A percentile compares a stretch with the other conserved stretches of the same genome.
Evolutionary conservation across 2,888 invertebrate genomes (phyloP).

Genomic region (Ormyrus nitidulus): DNA sequence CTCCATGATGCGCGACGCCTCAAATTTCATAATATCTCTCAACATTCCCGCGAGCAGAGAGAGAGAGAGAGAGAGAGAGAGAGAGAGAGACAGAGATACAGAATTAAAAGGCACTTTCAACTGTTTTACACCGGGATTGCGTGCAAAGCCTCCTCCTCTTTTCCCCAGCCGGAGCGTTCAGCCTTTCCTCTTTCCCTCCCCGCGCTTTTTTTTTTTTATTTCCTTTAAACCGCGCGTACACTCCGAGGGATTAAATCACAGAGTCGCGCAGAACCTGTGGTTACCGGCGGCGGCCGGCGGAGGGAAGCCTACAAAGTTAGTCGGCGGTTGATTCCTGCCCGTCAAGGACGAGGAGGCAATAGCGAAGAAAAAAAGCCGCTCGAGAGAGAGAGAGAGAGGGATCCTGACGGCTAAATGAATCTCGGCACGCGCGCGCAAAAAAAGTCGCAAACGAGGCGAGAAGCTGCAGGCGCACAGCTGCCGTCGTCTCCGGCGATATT

Average conservation of each 20-base stretch:
- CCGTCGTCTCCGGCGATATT: slow-evolving; percentile 30
- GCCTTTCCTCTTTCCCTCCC: slow-evolving; percentile 21
- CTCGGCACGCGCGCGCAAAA: slow-evolving; percentile 44
- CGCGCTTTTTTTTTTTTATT: slow-evolving; percentile 21
- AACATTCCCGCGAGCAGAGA: neutral
- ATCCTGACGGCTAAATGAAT: slow-evolving; percentile 43
- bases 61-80: neutral
- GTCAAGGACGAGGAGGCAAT: slow-evolving; percentile 43
- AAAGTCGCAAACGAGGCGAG: slow-evolving; percentile 33
- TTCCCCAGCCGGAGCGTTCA: slow-evolving; percentile 22
- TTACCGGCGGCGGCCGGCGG: neutral
- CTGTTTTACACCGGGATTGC: slow-evolving; percentile 38
- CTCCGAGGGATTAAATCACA: slow-evolving; percentile 52
- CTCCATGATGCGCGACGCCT: slow-evolving; percentile 7
- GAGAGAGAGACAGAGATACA: neutral
- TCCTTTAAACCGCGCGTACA: slow-evolving; percentile 38
- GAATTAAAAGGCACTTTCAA: slow-evolving; percentile 48
- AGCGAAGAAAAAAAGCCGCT: slow-evolving; percentile 5
- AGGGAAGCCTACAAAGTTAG: slow-evolving; percentile 52
- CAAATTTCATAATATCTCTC: slow-evolving; percentile 21
- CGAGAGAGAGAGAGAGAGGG: neutral
- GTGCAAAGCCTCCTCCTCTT: neutral
- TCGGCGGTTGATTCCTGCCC: slow-evolving; percentile 34
- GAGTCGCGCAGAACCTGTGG: slow-evolving; percentile 39
- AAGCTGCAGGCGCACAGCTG: slow-evolving; percentile 17